Evolutionary conservation across 2,797 vertebrate species (phyloP), one percentile per base, ranked within the genome.

Genomic region (Salmo trutta): DNA sequence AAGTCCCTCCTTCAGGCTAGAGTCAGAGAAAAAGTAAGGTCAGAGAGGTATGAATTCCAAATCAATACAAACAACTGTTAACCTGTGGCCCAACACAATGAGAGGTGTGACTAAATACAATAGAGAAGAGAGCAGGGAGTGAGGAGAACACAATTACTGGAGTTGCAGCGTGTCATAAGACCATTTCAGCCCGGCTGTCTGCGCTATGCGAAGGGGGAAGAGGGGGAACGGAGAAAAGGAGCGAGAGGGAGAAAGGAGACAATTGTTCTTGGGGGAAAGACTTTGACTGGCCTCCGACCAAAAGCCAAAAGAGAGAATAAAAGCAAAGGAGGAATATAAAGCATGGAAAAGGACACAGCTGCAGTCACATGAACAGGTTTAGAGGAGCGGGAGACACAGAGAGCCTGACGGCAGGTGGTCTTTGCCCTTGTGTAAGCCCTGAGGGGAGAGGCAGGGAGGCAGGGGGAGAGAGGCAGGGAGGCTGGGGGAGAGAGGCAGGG

Each of bases 191-290:
- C 71, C 79, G 70, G 75, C 79, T 80, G 72, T 62, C 67, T 74
- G 74, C 67, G 71, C 76, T 66, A 78, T 36, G 80, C 36, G 8
- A 41, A 77, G 77, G 27, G 33, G 15, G 53, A 27, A 10, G 51
- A 27, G 36, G 36, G 36, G 36, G 7, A 8, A 41, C 36, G 1
- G 41, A 90, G 86, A 87, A 90, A 86, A 47, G 54, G 41, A 64
- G 74, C 59, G n/a, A 47, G 56, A 84, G 77, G n/a, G 52, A 31
- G 70, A 17, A 81, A 88, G 86, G 83, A 86, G 83, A 70, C 72
- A 77, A 93, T 93, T 93, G 92, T 95, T 93, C 88, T 27, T 78
- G 73, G 82, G 82, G 87, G 53, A 89, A 91, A 90, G 81, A 81
- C 83, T 90, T 88, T 84, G 86, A 75, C 88, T 94, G 92, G 93